Evolutionary conservation across 2,888 invertebrate genomes (phyloP).

Genomic region (Coremacera marginata): DNA sequence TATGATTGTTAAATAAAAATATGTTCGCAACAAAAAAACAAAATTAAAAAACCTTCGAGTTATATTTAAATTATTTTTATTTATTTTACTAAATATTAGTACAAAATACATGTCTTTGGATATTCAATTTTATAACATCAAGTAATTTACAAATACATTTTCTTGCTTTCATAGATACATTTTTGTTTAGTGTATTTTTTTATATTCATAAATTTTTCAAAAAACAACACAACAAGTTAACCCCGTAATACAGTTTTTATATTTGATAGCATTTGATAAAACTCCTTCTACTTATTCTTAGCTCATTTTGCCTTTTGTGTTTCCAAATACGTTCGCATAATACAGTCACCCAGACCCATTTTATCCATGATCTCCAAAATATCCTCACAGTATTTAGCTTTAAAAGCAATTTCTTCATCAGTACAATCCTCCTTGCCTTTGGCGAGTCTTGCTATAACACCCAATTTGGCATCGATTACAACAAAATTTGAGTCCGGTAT

Average conservation of each 20-base stretch:
- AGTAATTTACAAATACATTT: not conserved
- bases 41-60: not conserved
- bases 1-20: too few relatives aligned
- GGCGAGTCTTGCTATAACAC: conserved; percentile 60
- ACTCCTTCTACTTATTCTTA: not conserved
- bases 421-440: conserved; percentile 60
- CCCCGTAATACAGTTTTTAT: not conserved
- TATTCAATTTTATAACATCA: not conserved
- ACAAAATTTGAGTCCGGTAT: conserved; percentile 66
- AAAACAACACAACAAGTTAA: not conserved
- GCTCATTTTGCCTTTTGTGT: conserved; percentile 50
- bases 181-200: not conserved
- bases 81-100: conserved; percentile 28
- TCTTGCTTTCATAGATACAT: not conserved
- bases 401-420: conserved; percentile 58
- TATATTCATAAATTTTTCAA: not conserved
- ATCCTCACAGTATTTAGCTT: conserved; percentile 63
- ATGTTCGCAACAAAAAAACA: not conserved
- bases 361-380: conserved; percentile 64
- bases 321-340: conserved; percentile 63
- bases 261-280: not conserved
- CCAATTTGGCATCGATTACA: conserved; percentile 65
- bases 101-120: conserved; percentile 30
- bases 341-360: conserved; percentile 65
- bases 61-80: conserved; percentile 7